Evolutionary conservation across 2,113 vertebrate species (phyloP).

Genomic region (Paratilapia polleni): DNA sequence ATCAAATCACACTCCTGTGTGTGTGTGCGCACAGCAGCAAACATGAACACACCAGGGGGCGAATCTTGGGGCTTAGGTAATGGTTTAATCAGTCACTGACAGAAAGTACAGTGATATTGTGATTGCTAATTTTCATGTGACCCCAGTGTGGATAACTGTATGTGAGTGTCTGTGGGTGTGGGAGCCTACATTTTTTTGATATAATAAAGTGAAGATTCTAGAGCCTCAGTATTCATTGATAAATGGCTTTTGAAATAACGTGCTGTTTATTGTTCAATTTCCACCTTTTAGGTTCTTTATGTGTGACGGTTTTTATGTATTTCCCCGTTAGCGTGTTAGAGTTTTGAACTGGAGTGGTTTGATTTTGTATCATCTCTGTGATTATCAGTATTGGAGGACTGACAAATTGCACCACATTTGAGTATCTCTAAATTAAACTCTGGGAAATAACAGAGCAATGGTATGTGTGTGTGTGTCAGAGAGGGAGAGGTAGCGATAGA

Average conservation of each 20-base stretch:
- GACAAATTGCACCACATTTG: conserved; percentile 32
- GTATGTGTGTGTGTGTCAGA: conserved; percentile 18
- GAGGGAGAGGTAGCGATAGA: conserved; percentile 57
- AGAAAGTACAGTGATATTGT: conserved; percentile 66
- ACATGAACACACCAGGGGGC: conserved; percentile 52
- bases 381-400: conserved; percentile 39
- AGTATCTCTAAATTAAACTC: conserved; percentile 55
- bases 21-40: conserved; percentile 21
- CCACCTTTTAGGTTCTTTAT: not conserved
- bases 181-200: not conserved
- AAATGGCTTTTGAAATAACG: not conserved
- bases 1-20: conserved; percentile 57
- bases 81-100: conserved; percentile 77
- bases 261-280: not conserved
- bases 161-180: not conserved
- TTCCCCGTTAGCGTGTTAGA: not conserved
- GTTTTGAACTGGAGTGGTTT: conserved; percentile 19
- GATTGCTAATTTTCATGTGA: conserved; percentile 64
- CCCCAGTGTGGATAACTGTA: conserved; percentile 6
- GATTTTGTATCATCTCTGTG: conserved; percentile 25
- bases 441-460: conserved; percentile 29
- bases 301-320: not conserved
- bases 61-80: conserved; percentile 58
- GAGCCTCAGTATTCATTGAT: not conserved
- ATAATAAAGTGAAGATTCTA: not conserved